Evolutionary conservation across 2,113 vertebrate genomes (phyloP), one percentile per base, ranked within the genome.

Genomic region (Hippocampus guttulatus): DNA sequence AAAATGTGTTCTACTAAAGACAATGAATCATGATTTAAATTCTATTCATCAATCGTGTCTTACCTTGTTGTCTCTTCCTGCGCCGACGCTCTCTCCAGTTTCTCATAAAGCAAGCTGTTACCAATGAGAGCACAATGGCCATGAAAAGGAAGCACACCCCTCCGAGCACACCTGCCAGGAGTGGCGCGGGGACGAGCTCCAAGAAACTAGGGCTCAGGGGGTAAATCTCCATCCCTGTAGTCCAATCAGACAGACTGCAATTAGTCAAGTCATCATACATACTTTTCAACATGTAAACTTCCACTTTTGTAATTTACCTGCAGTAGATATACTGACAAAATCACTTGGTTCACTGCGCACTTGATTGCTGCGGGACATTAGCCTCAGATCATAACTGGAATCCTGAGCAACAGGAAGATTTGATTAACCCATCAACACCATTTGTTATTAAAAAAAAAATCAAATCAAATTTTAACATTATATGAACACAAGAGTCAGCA

Each of bases 101-200:
- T 81, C 91, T 96, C 94, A 95, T 95, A 75, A 93, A 78, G 85
- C 95, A 97, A 8, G 94, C 95, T 0, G 94, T 94, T 83, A 92
- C 84, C 74, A 95, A 76, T 64, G 95, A 96, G 68, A 98, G 92
- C 74, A 96, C 80, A 72, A 98, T 90, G 0, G 96, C 94, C 69
- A 93, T 85, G 64, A 93, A 93, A 75, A 98, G 93, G 85, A 99
- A 98, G 86, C 95, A 96, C 81, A 94, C 90, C 0, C 96, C 97
- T 0, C 92, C 96, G 4, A 98, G 87, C 74, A 98, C 89, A 2
- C 96, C 97, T 0, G 97, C 96, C 87, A 98, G 77, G 70, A 98
- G 91, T 0, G 96, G 95, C 88, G 95, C 92, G 0, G 95, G 94
- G 70, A 96, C 88, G 20, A 94, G 91, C 75, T 94, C 94, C 0